These are phyloP conservation scores for Magallana angulata DNA, from an alignment of 1,140 invertebrate genomes.

Conservation along the genomic window DNA sequence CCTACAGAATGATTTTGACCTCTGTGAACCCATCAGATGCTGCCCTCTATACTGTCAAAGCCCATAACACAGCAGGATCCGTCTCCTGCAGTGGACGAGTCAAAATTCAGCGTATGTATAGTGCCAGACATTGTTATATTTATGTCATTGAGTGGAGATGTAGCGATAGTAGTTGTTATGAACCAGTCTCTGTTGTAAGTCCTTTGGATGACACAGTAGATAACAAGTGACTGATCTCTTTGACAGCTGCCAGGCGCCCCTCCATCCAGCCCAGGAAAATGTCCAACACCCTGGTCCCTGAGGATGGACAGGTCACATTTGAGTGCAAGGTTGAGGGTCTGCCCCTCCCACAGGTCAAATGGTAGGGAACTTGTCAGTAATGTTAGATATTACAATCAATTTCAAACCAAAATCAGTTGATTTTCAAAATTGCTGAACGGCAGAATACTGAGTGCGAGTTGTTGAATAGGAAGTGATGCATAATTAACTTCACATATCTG, in stretches of 20 bases:
- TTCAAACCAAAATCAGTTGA: not conserved
- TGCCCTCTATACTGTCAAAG: constrained; percentile 92
- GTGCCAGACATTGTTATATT: not conserved
- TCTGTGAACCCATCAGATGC: constrained; percentile 90
- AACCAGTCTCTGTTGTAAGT: not conserved
- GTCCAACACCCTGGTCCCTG: constrained; percentile 73
- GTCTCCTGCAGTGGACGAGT: constrained; percentile 72
- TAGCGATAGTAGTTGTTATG: not conserved
- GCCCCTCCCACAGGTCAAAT: constrained; percentile 84
- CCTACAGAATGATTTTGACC: constrained; percentile 92
- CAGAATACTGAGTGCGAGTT: not conserved
- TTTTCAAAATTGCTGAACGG: not conserved
- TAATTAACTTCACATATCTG: not conserved
- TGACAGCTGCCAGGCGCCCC: constrained; percentile 79
- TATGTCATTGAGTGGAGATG: too few species aligned
- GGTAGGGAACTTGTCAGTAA: constrained; percentile 79
- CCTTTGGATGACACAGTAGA: not conserved
- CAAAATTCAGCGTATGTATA: constrained; percentile 76
- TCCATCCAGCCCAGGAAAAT: constrained; percentile 78
- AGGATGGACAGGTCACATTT: constrained; percentile 75
- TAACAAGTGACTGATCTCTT: constrained; percentile 30
- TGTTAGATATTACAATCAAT: too few species aligned
- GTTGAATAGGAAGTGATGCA: not conserved
- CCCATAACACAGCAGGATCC: constrained; percentile 93
- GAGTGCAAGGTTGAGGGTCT: constrained; percentile 76